Percentiles rank a stretch among this genome's conserved stretches.
phyloP scores from a whole-genome alignment of 2,113 vertebrate species.

The Sialia sialis region DNA sequence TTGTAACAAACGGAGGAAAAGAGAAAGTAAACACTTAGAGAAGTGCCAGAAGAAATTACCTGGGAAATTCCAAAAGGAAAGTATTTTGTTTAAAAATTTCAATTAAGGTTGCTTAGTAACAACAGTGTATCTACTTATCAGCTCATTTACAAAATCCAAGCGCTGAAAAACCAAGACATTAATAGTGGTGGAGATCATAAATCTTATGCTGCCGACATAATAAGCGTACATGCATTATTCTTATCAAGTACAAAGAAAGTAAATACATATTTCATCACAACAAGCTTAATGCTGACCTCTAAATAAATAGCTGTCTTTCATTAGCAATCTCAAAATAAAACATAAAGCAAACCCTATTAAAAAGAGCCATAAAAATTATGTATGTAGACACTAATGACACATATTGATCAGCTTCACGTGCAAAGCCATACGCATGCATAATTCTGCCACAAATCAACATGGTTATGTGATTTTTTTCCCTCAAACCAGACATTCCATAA shows the following conservation, averaged over 20 bases:
- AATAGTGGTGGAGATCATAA: conserved; percentile 26
- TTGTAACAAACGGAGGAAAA: neutral
- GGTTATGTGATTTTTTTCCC: neutral
- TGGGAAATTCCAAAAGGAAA: conserved; percentile 29
- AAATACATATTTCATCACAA: conserved; percentile 58
- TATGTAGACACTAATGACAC: conserved; percentile 55
- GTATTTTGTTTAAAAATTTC: conserved; percentile 10
- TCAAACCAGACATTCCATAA: neutral
- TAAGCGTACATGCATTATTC: conserved; percentile 41
- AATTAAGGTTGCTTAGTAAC: conserved; percentile 45
- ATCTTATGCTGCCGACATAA: neutral
- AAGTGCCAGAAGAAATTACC: neutral
- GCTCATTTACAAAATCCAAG: conserved; percentile 42
- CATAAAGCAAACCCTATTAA: conserved; percentile 50
- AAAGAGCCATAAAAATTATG: conserved; percentile 56
- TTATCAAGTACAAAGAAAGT: conserved; percentile 58
- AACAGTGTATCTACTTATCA: conserved; percentile 20
- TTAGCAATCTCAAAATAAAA: conserved; percentile 54
- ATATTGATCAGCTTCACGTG: conserved; percentile 41
- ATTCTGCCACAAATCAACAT: conserved; percentile 34
- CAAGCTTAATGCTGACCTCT: conserved; percentile 52
- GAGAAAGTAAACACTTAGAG: neutral
- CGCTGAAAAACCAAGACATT: conserved; percentile 31
- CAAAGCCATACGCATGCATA: neutral
- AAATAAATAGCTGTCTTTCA: conserved; percentile 59